Percentiles rank a stretch among this genome's conserved stretches.
These are phyloP conservation scores for Zelostemma sp. DNA, from an alignment of 1,140 invertebrate genomes.

Conservation along the genomic window DNA sequence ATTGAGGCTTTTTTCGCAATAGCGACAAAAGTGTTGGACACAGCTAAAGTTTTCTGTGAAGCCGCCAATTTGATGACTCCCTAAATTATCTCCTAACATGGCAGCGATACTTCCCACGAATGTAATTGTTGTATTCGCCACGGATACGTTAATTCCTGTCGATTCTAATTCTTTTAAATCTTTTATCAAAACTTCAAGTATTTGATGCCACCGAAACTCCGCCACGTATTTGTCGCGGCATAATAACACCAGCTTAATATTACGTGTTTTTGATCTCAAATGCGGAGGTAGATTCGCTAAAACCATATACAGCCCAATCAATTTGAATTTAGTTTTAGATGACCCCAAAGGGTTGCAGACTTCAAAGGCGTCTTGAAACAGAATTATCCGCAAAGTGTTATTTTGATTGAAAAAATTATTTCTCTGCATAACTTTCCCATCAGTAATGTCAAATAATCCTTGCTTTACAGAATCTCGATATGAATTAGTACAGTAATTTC, in stretches of 20 bases:
- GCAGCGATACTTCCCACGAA: neutral
- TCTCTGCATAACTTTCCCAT: conserved; percentile 31
- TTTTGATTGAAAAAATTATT: conserved; percentile 50
- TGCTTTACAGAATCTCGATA: conserved; percentile 41
- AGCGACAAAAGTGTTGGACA: conserved; percentile 17
- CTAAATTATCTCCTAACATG: too few relatives aligned
- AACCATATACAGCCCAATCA: conserved; percentile 56
- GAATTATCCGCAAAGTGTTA: conserved; percentile 45
- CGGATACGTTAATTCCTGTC: conserved; percentile 26
- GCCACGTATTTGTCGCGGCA: conserved; percentile 48
- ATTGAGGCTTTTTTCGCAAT: conserved; percentile 8
- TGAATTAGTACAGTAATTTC: conserved; percentile 21
- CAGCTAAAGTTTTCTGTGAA: conserved; percentile 33
- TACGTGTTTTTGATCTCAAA: conserved; percentile 27
- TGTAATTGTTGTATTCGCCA: too few relatives aligned
- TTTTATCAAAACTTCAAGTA: conserved; percentile 42
- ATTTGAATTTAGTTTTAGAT: conserved; percentile 53
- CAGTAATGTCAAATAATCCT: conserved; percentile 13
- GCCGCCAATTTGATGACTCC: conserved; percentile 51
- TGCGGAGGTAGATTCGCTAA: conserved; percentile 43
- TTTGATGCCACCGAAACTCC: conserved; percentile 20
- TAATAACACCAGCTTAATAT: conserved; percentile 52
- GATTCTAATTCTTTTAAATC: conserved; percentile 53
- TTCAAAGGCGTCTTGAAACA: conserved; percentile 60
- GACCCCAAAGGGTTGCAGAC: conserved; percentile 56